phyloP scores from a whole-genome alignment of 2,797 vertebrate genomes.

The Lindbergichthys nudifrons region DNA sequence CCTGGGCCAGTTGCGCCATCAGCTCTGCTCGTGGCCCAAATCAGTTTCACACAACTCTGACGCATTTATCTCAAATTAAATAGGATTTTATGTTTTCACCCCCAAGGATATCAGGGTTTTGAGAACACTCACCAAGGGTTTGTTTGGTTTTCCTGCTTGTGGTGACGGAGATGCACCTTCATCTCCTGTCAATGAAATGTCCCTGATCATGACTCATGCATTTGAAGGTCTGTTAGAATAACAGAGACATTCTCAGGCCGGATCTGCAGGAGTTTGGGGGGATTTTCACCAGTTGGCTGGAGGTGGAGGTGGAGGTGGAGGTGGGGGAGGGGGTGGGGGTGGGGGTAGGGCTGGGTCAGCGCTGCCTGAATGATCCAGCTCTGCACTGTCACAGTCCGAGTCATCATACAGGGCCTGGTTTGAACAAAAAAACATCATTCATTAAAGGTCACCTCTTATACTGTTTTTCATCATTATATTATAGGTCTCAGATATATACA shows the following conservation, averaged over 20 bases:
- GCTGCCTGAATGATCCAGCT: conserved; percentile 90
- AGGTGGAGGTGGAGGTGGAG: conserved; percentile 46
- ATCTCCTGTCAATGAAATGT: conserved; percentile 23
- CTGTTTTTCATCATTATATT: too few relatives aligned
- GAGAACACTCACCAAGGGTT: conserved; percentile 17
- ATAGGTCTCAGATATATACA: too few relatives aligned
- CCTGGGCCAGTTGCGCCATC: conserved; percentile 28
- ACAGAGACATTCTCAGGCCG: conserved; percentile 29
- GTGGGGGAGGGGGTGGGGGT: too few relatives aligned
- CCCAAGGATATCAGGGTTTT: conserved; percentile 10
- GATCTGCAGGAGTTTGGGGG: conserved; percentile 32
- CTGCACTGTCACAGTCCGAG: conserved; percentile 92
- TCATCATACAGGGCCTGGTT: conserved; percentile 85
- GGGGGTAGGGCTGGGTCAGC: conserved; percentile 71
- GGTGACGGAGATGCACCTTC: conserved; percentile 6
- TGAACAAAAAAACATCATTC: conserved; percentile 18
- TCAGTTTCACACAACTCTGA: conserved; percentile 36
- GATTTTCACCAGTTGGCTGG: conserved; percentile 87
- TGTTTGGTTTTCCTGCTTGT: conserved; percentile 25
- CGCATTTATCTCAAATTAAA: conserved; percentile 26
- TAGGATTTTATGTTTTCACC: background rate
- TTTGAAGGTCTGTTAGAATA: conserved; percentile 11
- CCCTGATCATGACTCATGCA: conserved; percentile 26
- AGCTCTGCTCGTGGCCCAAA: background rate
- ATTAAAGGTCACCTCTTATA: too few relatives aligned